Evolutionary conservation across 2,888 invertebrate genomes (phyloP), one percentile per base, ranked within the genome.

Genomic region (Drosophila algonquin): DNA sequence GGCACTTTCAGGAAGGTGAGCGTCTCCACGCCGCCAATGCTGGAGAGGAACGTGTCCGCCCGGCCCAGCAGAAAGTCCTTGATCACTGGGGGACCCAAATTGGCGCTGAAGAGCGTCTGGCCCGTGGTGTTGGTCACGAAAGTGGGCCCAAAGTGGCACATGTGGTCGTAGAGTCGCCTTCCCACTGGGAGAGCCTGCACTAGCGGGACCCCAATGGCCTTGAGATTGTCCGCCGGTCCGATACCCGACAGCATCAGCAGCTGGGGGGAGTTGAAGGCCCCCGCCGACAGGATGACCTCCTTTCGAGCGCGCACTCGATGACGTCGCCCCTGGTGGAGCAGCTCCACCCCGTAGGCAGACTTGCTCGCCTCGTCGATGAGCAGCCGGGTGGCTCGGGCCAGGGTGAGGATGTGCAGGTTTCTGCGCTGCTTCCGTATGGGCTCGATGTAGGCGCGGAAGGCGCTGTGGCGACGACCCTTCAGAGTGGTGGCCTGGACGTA

Each of bases 231-330:
- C 67, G 85, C 92, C 0, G 94, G 94, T 2, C 94, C 94, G 14
- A 94, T 89, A 0, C 97, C 97, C 7, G 97, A 97, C 6, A 98
- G 91, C 96, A 98, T 97, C 10, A 98, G 93, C 3, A 98, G 90
- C 91, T 98, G 98, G 0, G 98, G 97, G 0, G 97, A 96, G 84
- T 96, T 97, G 75, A 98, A 95, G 1, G 97, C 94, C 0, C 98
- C 98, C 2, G 97, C 97, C 14, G 96, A 95, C 16, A 98, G 87
- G 60, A 98, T 96, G 0, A 98, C 95, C 92, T 97, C 97, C 90
- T 95, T 96, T 72, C 93, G 93, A 0, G 95, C 96, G 52, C 90
- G 92, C 0, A 94, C 94, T 10, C 92, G 92, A 71, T 92, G 92
- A 35, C 89, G 89, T 12, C 92, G 77, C 21, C 93, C 93, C 16